These are phyloP conservation scores for Acanthosepion esculentum DNA, from an alignment of 2,888 invertebrate genomes.

Conservation along the genomic window DNA sequence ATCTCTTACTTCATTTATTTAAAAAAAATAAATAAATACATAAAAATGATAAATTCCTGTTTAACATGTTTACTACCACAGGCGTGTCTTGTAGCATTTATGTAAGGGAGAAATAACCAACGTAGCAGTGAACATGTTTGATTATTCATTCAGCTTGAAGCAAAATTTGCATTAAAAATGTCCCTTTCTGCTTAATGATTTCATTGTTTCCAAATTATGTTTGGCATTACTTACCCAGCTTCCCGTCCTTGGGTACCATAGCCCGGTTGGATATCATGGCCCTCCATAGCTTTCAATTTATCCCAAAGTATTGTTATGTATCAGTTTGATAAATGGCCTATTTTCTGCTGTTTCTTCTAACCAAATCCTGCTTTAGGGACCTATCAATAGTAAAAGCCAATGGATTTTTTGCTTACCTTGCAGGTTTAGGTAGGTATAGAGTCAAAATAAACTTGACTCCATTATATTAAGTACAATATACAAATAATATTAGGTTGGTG, in stretches of 20 bases:
- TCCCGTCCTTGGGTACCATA: constrained; percentile 16
- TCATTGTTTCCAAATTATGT: not conserved
- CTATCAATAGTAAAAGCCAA: not conserved
- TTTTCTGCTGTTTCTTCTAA: not conserved
- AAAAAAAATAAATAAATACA: too few relatives aligned
- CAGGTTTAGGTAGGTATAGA: not conserved
- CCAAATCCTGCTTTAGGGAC: not conserved
- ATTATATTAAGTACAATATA: not conserved
- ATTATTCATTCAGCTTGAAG: not conserved
- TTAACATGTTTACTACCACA: too few relatives aligned
- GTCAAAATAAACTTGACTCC: not conserved
- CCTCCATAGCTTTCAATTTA: constrained; percentile 4
- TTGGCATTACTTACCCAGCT: constrained; percentile 33
- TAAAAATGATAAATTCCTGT: too few relatives aligned
- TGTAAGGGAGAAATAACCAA: too few relatives aligned
- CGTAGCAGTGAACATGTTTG: not conserved
- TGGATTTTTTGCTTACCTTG: not conserved
- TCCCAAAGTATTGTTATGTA: constrained; percentile 33
- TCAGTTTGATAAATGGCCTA: not conserved
- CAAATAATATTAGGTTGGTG: too few relatives aligned
- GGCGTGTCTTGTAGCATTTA: too few relatives aligned
- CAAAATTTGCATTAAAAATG: not conserved
- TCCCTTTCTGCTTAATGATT: not conserved
- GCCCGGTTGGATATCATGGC: not conserved
- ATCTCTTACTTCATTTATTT: too few relatives aligned